Conservation (phyloP, 2,797 vertebrate genomes). For the Coregonus suidteri region DNA sequence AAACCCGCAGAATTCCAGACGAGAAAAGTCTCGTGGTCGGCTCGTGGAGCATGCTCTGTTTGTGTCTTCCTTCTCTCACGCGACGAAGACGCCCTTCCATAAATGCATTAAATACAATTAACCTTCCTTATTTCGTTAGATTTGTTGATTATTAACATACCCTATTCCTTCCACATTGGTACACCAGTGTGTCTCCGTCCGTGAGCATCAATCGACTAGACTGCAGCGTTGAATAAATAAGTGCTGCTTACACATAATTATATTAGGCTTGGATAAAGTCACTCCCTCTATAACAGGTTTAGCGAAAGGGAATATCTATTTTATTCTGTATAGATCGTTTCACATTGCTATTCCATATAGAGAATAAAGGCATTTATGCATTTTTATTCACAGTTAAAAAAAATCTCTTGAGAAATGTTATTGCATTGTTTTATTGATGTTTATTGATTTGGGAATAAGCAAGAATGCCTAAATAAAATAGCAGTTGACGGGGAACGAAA, state of each 20-base stretch:
- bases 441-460: neutral
- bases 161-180: slow-evolving; percentile 42
- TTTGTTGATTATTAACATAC: slow-evolving; percentile 52
- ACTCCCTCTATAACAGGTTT: slow-evolving; percentile 76
- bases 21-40: slow-evolving; percentile 49
- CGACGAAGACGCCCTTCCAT: slow-evolving; percentile 41
- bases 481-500: neutral
- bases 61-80: slow-evolving; percentile 32
- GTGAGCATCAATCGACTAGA: slow-evolving; percentile 68
- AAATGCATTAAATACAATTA: slow-evolving; percentile 28
- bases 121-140: slow-evolving; percentile 63
- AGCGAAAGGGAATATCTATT: slow-evolving; percentile 19
- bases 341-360: slow-evolving; percentile 13
- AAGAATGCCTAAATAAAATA: neutral
- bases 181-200: slow-evolving; percentile 49
- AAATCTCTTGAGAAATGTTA: neutral
- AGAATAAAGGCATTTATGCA: neutral
- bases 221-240: slow-evolving; percentile 72
- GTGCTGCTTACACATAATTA: slow-evolving; percentile 75
- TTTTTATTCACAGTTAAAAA: neutral
- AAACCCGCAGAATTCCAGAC: slow-evolving; percentile 64
- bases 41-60: slow-evolving; percentile 61
- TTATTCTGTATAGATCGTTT: slow-evolving; percentile 14
- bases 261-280: slow-evolving; percentile 71
- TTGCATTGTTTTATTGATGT: neutral